Conservation (phyloP, 2,113 vertebrate species). For the Peromyscus californicus region DNA sequence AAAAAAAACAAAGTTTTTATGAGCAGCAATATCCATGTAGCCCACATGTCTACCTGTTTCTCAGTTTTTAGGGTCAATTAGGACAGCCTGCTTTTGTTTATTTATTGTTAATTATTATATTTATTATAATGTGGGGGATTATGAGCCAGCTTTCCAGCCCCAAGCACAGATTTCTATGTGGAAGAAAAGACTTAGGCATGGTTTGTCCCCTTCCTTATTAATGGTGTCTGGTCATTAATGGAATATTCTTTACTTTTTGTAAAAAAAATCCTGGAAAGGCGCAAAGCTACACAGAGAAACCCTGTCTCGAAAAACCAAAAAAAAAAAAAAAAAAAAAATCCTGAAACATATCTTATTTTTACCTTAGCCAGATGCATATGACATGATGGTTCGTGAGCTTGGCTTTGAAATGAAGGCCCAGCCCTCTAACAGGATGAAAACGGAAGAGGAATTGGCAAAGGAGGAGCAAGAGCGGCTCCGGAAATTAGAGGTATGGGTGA, state of each 20-base stretch:
- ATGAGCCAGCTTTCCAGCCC: neutral
- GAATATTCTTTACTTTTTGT: neutral
- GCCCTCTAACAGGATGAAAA: slow-evolving; percentile 95
- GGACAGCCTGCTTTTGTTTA: neutral
- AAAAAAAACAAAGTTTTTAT: neutral
- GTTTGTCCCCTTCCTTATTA: neutral
- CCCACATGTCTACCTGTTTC: neutral
- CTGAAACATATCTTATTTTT: neutral
- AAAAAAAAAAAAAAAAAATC: neutral
- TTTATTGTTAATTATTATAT: too few species aligned
- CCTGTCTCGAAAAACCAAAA: too few species aligned
- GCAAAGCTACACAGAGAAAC: too few species aligned
- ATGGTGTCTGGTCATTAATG: rapidly evolving
- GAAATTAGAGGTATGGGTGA: slow-evolving; percentile 91
- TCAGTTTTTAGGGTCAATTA: neutral
- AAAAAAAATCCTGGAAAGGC: too few species aligned
- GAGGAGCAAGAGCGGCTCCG: slow-evolving; percentile 92
- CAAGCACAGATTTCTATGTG: neutral
- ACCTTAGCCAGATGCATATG: slow-evolving; percentile 94
- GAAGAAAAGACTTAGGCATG: neutral
- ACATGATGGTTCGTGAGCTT: slow-evolving; percentile 96
- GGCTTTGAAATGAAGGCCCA: slow-evolving; percentile 98
- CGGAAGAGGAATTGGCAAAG: slow-evolving; percentile 93
- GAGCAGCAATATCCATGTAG: neutral
- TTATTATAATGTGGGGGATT: too few species aligned